phyloP scores from a whole-genome alignment of 2,113 vertebrate genomes.

The Cercopithecus mona region DNA sequence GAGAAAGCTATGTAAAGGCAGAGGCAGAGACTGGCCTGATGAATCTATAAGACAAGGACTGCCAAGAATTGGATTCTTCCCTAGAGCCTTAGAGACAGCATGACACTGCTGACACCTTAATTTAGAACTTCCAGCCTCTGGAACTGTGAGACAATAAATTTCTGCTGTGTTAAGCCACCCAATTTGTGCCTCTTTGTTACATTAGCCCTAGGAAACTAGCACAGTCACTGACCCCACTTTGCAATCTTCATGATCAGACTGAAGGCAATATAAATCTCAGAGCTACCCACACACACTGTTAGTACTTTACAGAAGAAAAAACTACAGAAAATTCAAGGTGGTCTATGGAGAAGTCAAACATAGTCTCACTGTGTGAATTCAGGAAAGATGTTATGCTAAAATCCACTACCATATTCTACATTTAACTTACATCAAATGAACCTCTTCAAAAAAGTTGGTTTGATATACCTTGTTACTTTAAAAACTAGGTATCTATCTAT shows the following conservation, averaged over 20 bases:
- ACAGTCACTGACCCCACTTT: background rate
- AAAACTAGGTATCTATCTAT: background rate
- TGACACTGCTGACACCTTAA: background rate
- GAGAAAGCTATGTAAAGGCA: background rate
- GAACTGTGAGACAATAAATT: background rate
- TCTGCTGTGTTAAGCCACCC: background rate
- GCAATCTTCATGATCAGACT: background rate
- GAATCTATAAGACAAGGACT: background rate
- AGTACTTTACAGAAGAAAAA: background rate
- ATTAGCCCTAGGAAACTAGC: background rate
- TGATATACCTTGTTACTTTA: background rate
- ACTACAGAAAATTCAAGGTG: background rate
- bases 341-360: background rate
- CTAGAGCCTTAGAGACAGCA: background rate
- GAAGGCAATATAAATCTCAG: conserved; percentile 26
- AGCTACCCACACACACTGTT: background rate
- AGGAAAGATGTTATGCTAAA: background rate
- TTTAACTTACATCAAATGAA: background rate
- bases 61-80: background rate
- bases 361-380: background rate
- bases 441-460: background rate
- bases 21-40: background rate
- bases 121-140: background rate
- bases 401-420: background rate
- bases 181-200: background rate